Evolutionary conservation across 1,140 invertebrate genomes (phyloP).

Genomic region (Drosophila setifemur): DNA sequence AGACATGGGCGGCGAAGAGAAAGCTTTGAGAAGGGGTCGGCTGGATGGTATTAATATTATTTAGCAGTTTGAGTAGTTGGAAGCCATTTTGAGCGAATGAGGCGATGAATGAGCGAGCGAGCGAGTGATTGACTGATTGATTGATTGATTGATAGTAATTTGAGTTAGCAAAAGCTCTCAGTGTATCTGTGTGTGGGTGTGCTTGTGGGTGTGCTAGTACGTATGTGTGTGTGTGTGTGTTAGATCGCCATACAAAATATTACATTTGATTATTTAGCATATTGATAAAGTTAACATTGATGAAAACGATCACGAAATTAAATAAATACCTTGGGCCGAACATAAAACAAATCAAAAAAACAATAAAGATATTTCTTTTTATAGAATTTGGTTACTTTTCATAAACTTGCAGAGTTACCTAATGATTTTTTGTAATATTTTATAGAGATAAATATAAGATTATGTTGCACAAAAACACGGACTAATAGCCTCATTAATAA

Average conservation of each 20-base stretch:
- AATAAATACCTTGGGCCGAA: slow-evolving; percentile 7
- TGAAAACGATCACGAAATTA: neutral
- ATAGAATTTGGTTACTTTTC: neutral
- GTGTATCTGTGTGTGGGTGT: slow-evolving; percentile 1
- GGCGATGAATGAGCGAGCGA: slow-evolving; percentile 37
- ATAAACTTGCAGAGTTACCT: neutral
- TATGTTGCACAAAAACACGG: too few species aligned
- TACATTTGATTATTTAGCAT: slow-evolving; percentile 1
- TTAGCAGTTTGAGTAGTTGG: slow-evolving; percentile 2
- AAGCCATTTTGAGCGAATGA: slow-evolving; percentile 44
- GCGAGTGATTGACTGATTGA: slow-evolving; percentile 30
- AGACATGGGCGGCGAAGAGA: neutral
- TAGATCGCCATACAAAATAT: slow-evolving; percentile 10
- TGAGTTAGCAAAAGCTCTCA: slow-evolving; percentile 21
- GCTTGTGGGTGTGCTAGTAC: neutral
- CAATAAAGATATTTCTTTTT: neutral
- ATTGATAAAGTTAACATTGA: neutral
- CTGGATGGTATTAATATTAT: neutral
- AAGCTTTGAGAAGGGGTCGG: neutral
- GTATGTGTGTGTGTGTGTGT: neutral
- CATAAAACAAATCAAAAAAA: neutral
- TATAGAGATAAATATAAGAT: too few species aligned
- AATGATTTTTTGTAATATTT: too few species aligned
- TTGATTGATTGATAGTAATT: slow-evolving; percentile 11
- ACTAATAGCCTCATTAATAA: too few species aligned